phyloP scores from a whole-genome alignment of 1,140 invertebrate species.

The Penaeus chinensis region DNA sequence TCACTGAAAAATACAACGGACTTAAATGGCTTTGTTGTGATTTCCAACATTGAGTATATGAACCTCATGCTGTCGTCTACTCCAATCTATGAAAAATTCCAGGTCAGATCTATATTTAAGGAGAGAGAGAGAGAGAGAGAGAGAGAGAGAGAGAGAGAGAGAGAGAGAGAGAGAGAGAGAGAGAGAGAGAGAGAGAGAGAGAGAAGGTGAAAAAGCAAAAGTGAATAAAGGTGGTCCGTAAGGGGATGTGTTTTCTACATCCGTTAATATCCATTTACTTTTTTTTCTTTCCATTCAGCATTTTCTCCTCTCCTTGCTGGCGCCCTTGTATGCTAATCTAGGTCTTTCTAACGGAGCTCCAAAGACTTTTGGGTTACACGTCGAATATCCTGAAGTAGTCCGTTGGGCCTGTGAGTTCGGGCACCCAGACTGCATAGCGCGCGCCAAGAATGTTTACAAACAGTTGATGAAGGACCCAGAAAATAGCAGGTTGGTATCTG shows the following conservation, averaged over 20 bases:
- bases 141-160: too few species aligned
- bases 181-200: too few species aligned
- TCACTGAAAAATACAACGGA: slow-evolving; percentile 5
- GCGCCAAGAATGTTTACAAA: slow-evolving; percentile 61
- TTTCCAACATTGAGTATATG: too few species aligned
- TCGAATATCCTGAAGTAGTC: slow-evolving; percentile 6
- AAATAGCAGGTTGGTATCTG: slow-evolving; percentile 54
- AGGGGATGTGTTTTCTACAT: too few species aligned
- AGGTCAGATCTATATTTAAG: neutral
- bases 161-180: too few species aligned
- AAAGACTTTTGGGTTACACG: slow-evolving; percentile 27
- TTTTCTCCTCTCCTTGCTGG: slow-evolving; percentile 25
- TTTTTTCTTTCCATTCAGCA: slow-evolving; percentile 21
- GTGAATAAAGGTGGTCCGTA: too few species aligned
- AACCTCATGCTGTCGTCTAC: too few species aligned
- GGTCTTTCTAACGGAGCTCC: slow-evolving; percentile 32
- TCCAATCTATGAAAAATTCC: slow-evolving; percentile 1
- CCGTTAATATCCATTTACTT: neutral
- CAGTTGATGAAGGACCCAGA: slow-evolving; percentile 64
- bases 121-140: neutral
- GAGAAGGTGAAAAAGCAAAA: too few species aligned
- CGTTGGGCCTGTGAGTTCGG: slow-evolving; percentile 54
- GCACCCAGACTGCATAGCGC: slow-evolving; percentile 61
- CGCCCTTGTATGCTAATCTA: slow-evolving; percentile 35
- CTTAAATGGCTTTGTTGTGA: neutral